Evolutionary conservation across 2,113 vertebrate species (phyloP), one percentile per base, ranked within the genome.

Genomic region (Hippocampus abdominalis): DNA sequence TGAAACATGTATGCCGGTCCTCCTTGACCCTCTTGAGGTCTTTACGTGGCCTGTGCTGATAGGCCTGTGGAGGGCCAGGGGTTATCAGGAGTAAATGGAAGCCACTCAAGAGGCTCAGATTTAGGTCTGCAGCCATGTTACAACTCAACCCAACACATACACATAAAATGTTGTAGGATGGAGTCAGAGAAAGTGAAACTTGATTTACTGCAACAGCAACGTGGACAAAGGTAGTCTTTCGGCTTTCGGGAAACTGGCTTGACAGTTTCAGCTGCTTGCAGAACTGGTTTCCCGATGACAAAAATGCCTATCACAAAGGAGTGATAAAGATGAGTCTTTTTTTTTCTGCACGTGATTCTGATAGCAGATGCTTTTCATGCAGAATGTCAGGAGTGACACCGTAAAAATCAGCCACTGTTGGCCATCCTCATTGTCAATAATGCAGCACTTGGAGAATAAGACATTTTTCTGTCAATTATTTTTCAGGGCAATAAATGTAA

Each of bases 21-120:
- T 83, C 85, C 83, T 84, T 81, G 81, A 87, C 81, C 84, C 78
- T n/a, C 56, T 68, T 59, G 49, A 61, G 71, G 66, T 70, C 74
- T 81, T 65, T 70, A 65, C 80, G 69, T 36, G 63, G 65, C 77
- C 64, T 71, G 3, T 70, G 63, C 80, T 78, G 83, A 88, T 82
- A 84, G 77, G 62, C 62, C 62, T 44, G 62, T 46, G 15, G 63
- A 44, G 59, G 65, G 40, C 59, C 1, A 62, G 2, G 65, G 85
- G 88, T 91, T 90, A 89, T 90, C 88, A 77, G 80, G 56, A 61
- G 84, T 74, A 88, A 87, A 87, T 71, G 85, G 29, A 63, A 77
- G 65, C 60, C 18, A 32, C 49, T 29, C 25, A 72, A 32, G 71
- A 72, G 73, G 39, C 74, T 79, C 49, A 69, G 81, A 87, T 86